Evolutionary conservation across 2,113 vertebrate genomes (phyloP).

Genomic region (Synchiropus splendidus): DNA sequence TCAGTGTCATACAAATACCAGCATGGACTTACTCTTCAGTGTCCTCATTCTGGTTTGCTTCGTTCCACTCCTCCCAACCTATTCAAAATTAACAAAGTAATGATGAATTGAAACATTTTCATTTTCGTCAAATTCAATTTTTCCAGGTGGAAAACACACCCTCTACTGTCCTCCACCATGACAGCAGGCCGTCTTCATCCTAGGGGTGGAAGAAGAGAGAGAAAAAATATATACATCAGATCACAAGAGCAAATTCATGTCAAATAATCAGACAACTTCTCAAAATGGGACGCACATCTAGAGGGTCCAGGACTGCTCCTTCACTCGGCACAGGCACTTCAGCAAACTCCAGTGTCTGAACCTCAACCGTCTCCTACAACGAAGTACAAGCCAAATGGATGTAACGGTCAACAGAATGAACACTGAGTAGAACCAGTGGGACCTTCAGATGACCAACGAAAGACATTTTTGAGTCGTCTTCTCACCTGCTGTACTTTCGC

Average conservation of each 20-base stretch:
- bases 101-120: background rate
- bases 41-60: conserved; percentile 34
- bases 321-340: conserved; percentile 23
- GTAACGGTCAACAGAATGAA: no score
- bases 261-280: no score
- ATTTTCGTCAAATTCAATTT: background rate
- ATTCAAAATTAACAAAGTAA: background rate
- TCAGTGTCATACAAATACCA: no score
- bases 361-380: conserved; percentile 27
- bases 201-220: conserved; percentile 19
- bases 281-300: conserved; percentile 22
- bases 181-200: conserved; percentile 57
- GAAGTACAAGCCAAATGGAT: background rate
- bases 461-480: no score
- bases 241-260: no score
- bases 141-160: conserved; percentile 31
- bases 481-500: no score
- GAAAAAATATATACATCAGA: no score
- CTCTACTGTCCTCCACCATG: conserved; percentile 59
- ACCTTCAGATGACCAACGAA: no score
- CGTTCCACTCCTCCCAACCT: conserved; percentile 65
- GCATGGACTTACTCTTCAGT: conserved; percentile 46
- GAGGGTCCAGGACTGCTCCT: conserved; percentile 22
- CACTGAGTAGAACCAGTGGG: no score
- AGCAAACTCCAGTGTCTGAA: conserved; percentile 30